Evolutionary conservation across 2,113 vertebrate genomes (phyloP), one percentile per base, ranked within the genome.

Genomic region (Candoia aspera): DNA sequence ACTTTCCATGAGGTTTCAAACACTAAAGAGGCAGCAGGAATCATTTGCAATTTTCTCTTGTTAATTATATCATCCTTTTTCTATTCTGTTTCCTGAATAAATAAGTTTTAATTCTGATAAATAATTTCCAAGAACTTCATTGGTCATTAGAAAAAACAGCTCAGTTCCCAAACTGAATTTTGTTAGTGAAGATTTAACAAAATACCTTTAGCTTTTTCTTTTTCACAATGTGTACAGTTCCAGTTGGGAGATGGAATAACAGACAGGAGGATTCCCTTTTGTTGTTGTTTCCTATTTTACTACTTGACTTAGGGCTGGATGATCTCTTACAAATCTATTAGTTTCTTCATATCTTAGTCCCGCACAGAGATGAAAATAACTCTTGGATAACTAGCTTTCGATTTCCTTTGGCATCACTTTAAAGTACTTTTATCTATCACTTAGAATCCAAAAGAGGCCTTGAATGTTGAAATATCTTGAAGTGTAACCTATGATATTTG

Each of bases 61-160:
- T 92, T 92, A 92, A 92, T 92, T 83, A 24, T 68, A 68, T 68
- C 23, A 37, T 37, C 49, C 9, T 26, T 88, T 92, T 91, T 87
- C 10, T 59, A 15, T 88, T 68, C 26, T 33, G 12, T 23, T 88
- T n/a, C 55, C 29, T 79, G n/a, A 42, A 92, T 19, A 58, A 53
- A 42, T 49, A 83, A 59, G 54, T 10, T 59, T 79, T 83, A 57
- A 37, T n/a, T 91, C 33, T 11, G n/a, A 86, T 12, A 42, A n/a
- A 86, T 23, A 17, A 68, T 73, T 87, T 91, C 33, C 15, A 68
- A 24, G 33, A 87, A 79, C 79, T n/a, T n/a, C 15, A 29, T 8
- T 29, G 84, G 33, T 54, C 59, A 29, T 91, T 53, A 8, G 2
- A 19, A 60, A 21, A 64, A 89, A 33, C 8, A 68, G 1, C 29